A percentile compares a stretch with the other conserved stretches of the same genome.
Evolutionary conservation across 2,113 vertebrate species (phyloP).

Genomic region (Cariama cristata): DNA sequence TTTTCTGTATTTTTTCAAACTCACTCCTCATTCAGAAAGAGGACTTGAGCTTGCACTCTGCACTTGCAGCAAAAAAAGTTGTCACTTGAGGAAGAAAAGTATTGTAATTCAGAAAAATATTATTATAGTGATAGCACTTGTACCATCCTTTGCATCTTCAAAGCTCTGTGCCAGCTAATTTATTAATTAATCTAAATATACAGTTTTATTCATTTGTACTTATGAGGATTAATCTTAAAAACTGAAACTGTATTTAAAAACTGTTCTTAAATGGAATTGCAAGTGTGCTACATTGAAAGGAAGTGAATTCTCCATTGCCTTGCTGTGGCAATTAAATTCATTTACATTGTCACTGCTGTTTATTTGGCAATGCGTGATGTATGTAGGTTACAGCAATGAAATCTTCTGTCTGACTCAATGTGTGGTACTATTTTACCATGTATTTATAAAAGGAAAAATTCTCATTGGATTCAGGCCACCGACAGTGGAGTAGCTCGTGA

Average conservation of each 20-base stretch:
- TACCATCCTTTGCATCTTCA: not conserved
- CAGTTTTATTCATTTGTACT: not conserved
- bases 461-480: not conserved
- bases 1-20: not conserved
- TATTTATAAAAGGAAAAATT: not conserved
- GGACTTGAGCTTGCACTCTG: not conserved
- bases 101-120: slow-evolving; percentile 24
- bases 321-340: not conserved
- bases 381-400: not conserved
- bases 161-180: not conserved
- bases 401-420: not conserved
- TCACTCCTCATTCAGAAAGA: not conserved
- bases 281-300: not conserved
- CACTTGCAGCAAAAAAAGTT: not conserved
- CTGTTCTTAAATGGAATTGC: not conserved
- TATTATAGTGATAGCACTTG: not conserved
- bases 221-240: not conserved
- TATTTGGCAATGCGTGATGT: not conserved
- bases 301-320: not conserved
- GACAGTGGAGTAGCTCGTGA: not conserved
- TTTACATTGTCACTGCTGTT: not conserved
- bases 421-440: not conserved
- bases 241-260: not conserved
- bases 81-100: not conserved
- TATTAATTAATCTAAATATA: slow-evolving; percentile 5